Evolutionary conservation across 2,113 vertebrate species (phyloP), one percentile per base, ranked within the genome.

Genomic region (Helogale parvula): DNA sequence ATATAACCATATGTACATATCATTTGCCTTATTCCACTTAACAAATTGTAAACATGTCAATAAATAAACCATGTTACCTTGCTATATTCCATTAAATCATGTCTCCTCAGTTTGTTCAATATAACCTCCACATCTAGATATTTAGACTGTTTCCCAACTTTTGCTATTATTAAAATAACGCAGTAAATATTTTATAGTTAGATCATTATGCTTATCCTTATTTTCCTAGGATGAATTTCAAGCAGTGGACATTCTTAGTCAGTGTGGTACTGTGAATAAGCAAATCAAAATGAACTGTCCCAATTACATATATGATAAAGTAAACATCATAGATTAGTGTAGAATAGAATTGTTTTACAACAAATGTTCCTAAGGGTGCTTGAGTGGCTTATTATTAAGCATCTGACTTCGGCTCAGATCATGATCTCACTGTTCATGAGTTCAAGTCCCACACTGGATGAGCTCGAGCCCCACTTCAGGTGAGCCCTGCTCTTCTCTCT

Each of bases 191-290:
- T 93, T 85, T 85, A 50, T 41, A 65, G n/a, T 72, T 63, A 80
- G 76, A 81, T 90, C 4, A 80, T 90, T 94, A n/a, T 90, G 45
- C 3, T 80, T 33, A 71, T 35, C 52, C 25, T 90, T 66, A 31
- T 80, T 90, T 90, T 71, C 60, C 68, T 90, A 66, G n/a, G 6
- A 63, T 72, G 33, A 86, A 94, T 94, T 81, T 87, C 29, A 94
- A 74, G 23, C n/a, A 72, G 6, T 9, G 5, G 5, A 71, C 14
- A 63, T 92, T 91, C 66, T 41, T 16, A 68, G 65, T 79, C 23
- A 94, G 35, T 12, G 5, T 54, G 15, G 2, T 80, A 74, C 77
- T 60, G 38, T 33, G 11, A 95, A 82, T 45, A 47, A 60, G 16
- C 5, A 77, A 82, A 95, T 82, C 19, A 38, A 94, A 96, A 79